Base-by-base conservation (phyloP, 2,888 invertebrate species). In the Orgyia antiqua region DNA sequence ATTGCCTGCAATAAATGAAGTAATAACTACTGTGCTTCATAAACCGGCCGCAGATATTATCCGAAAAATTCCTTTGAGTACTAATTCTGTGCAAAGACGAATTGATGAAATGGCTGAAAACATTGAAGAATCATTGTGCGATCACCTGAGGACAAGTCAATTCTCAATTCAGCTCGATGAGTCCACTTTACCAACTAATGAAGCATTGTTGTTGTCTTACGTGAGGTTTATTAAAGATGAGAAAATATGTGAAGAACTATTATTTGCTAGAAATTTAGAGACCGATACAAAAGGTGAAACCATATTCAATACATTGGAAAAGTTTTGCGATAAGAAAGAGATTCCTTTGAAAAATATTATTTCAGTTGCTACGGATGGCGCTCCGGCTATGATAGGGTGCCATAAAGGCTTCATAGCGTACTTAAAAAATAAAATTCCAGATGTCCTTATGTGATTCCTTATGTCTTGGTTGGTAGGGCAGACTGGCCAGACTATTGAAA, bases 121-220 rank as follows among this genome's bases (percentile, higher is more conserved):
- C 23, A 23, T 23, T 23, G 10, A 23, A 23, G 20, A 20, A n/a
- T 20, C 20, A 20, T 20, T 20, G n/a, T 20, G 20, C 20, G 9
- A 51, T 31, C 20, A 20, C n/a, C n/a, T 20, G 20, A 20, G 4
- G n/a, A 20, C 20, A 9, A 20, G 20, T 20, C 20, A 20, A 20
- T 20, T 20, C n/a, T 26, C 17, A 26, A 11, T 26, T 26, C 17
- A 26, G 10, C 27, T 58, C 15, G 52, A 57, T 39, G 50, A 58
- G 49, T 57, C 51, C 42, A 58, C 50, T 52, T 55, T 58, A 43
- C 45, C 50, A 42, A 50, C 38, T 42, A 42, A 42, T 38, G 31
- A 42, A 42, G 33, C 41, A 37, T 37, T 38, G 31, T 31, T 33
- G 31, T 3, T 54, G 43, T 45, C 49, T 37, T 51, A 52, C 39